A percentile compares a stretch with the other conserved stretches of the same genome.
Evolutionary conservation across 2,113 vertebrate species (phyloP).

Genomic region (Saguinus imperator): DNA sequence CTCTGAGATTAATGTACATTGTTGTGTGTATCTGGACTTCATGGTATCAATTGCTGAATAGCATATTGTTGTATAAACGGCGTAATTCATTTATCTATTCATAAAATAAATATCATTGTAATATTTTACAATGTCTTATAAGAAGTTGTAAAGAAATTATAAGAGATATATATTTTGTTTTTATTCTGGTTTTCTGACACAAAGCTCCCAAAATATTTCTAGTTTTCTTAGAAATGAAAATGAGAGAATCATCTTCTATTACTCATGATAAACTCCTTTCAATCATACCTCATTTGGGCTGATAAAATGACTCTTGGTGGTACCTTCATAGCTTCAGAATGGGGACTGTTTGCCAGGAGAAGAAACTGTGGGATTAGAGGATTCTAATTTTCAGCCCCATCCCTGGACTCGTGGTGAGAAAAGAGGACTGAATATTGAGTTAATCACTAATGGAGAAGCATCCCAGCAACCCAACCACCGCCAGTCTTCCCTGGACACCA

Average conservation of each 20-base stretch:
- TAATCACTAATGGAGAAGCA: too few relatives aligned
- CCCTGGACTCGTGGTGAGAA: background rate
- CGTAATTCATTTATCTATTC: background rate
- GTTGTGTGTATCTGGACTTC: background rate
- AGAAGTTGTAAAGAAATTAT: background rate
- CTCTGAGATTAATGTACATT: background rate
- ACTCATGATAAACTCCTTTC: background rate
- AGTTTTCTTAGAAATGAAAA: background rate
- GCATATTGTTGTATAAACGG: background rate
- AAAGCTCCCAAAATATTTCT: background rate
- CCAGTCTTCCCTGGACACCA: too few relatives aligned
- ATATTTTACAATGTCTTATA: background rate
- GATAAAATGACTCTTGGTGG: background rate
- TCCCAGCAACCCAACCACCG: too few relatives aligned
- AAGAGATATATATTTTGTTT: background rate
- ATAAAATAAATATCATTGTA: background rate
- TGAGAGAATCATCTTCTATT: background rate
- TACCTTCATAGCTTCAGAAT: background rate
- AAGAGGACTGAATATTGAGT: background rate
- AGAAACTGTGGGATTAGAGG: background rate
- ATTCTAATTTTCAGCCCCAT: background rate
- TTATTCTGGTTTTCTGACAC: background rate
- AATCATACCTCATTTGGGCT: background rate
- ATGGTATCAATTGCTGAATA: background rate
- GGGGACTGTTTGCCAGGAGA: background rate